A percentile compares a stretch with the other conserved stretches of the same genome.
These are phyloP conservation scores for Perdita meconis DNA, from an alignment of 2,888 invertebrate genomes.

Conservation along the genomic window DNA sequence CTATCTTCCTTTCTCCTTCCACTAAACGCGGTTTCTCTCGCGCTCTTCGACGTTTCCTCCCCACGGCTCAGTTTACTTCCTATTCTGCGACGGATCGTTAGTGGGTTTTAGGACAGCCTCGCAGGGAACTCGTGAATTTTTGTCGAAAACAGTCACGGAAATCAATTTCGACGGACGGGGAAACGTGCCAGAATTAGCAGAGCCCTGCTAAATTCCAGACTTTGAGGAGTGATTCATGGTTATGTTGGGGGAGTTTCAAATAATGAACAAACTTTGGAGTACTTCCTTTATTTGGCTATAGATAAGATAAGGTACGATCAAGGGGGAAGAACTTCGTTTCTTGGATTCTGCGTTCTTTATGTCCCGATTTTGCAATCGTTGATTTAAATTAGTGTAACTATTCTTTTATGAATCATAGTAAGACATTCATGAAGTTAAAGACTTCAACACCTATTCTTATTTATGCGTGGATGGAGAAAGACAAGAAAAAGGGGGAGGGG, in stretches of 20 bases:
- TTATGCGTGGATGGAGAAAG: no score
- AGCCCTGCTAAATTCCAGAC: conserved; percentile 37
- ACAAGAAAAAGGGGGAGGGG: no score
- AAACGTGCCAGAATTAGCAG: no score
- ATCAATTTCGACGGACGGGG: conserved; percentile 21
- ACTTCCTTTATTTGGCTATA: no score
- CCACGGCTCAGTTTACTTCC: conserved; percentile 22
- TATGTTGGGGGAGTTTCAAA: conserved; percentile 22
- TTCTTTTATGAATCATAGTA: no score
- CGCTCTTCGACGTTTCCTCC: background rate
- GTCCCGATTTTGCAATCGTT: no score
- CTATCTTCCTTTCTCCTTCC: background rate
- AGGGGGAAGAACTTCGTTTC: no score
- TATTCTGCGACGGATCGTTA: conserved; percentile 32
- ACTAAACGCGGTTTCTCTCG: conserved; percentile 12
- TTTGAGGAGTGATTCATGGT: conserved; percentile 7
- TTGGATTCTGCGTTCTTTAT: no score
- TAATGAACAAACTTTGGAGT: background rate
- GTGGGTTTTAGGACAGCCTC: conserved; percentile 22
- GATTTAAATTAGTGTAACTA: no score
- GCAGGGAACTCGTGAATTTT: conserved; percentile 1
- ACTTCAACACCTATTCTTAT: no score
- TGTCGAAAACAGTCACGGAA: conserved; percentile 4
- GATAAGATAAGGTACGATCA: no score
- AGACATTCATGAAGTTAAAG: no score